phyloP scores from a whole-genome alignment of 2,113 vertebrate species.

The Pimephales promelas region DNA sequence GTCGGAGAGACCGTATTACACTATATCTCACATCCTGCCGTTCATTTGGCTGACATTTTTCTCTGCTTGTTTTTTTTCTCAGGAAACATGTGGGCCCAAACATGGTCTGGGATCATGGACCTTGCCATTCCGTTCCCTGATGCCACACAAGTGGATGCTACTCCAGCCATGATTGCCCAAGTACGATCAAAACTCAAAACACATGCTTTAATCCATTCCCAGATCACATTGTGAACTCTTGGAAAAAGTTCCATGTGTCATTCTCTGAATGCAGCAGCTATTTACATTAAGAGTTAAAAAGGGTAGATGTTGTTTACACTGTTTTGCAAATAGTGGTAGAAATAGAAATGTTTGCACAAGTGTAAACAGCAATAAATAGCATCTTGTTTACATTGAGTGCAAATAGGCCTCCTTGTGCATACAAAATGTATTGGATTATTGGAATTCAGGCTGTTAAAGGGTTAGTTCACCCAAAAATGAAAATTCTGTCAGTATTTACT shows the following conservation, averaged over 20 bases:
- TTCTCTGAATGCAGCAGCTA: neutral
- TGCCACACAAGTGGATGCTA: constrained; percentile 88
- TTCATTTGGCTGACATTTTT: neutral
- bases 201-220: neutral
- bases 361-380: neutral
- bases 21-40: neutral
- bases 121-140: constrained; percentile 84
- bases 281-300: neutral
- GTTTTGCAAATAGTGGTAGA: neutral
- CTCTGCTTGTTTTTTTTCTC: constrained; percentile 51
- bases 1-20: neutral
- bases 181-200: constrained; percentile 64
- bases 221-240: neutral
- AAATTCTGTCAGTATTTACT: too few species aligned
- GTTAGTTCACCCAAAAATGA: too few species aligned
- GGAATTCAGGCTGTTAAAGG: neutral
- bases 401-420: neutral
- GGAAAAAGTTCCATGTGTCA: neutral
- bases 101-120: constrained; percentile 92
- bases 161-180: constrained; percentile 89
- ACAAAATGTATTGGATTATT: neutral
- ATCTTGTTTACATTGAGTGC: neutral
- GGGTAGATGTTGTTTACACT: neutral
- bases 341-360: neutral
- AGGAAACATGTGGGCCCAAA: constrained; percentile 99